A percentile compares a stretch with the other conserved stretches of the same genome.
Conservation (phyloP, 2,888 invertebrate species). For the Cephus pulcher region DNA sequence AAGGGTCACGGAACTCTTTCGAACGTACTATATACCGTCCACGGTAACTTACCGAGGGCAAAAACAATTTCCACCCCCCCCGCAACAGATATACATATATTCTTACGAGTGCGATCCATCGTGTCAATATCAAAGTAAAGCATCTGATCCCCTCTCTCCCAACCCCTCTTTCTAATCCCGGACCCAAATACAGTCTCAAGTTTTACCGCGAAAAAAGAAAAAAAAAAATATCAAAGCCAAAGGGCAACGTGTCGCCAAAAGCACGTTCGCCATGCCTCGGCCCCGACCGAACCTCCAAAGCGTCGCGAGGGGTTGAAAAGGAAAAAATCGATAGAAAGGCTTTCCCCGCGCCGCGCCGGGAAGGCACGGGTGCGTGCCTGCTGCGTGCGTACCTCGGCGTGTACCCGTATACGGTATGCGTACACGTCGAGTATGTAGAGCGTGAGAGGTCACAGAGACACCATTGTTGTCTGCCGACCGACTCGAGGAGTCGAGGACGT, state of each 20-base stretch:
- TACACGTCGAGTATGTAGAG: slow-evolving; percentile 38
- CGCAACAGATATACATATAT: not conserved
- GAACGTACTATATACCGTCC: not conserved
- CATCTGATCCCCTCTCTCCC: not conserved
- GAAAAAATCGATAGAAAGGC: not conserved
- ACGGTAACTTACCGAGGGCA: not conserved
- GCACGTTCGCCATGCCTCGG: not conserved
- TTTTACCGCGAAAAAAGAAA: slow-evolving; percentile 3
- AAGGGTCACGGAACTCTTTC: not conserved
- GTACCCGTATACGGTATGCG: not conserved
- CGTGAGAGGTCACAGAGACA: slow-evolving; percentile 54
- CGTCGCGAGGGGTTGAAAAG: not conserved
- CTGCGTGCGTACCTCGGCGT: not conserved
- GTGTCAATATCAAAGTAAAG: not conserved
- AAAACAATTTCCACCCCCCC: not conserved
- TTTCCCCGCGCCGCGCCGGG: slow-evolving; percentile 1
- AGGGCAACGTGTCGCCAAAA: not conserved
- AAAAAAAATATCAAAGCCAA: not conserved
- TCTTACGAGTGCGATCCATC: not conserved
- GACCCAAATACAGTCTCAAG: not conserved
- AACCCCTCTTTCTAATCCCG: not conserved
- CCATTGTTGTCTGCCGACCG: slow-evolving; percentile 51
- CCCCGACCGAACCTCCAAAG: not conserved
- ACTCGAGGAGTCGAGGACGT: slow-evolving; percentile 8
- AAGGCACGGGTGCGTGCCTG: slow-evolving; percentile 13